Evolutionary conservation across 2,888 invertebrate genomes (phyloP), one percentile per base, ranked within the genome.

Genomic region (Phlogophora meticulosa): DNA sequence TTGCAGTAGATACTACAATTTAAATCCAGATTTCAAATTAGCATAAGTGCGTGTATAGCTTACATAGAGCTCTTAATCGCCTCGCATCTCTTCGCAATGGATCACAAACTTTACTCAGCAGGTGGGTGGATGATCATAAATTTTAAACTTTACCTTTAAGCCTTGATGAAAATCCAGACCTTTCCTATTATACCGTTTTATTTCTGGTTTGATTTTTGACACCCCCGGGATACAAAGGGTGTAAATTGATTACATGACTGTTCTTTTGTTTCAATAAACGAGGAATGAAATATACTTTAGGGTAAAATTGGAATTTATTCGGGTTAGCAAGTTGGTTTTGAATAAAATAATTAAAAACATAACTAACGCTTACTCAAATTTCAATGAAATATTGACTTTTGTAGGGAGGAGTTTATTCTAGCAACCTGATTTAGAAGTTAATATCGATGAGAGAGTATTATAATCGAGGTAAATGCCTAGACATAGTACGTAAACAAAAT

Each of bases 151-250:
- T 45, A 40, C 46, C 36, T 61, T 20, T 43, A 51, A 42, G 38
- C 57, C 51, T 46, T 58, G 52, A 65, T 67, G 73, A 73, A 64
- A 74, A 75, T 61, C 61, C 60, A 61, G 59, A 51, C 80, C 65
- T 52, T 67, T 45, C 62, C 57, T 60, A 79, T 57, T 67, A 63
- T 45, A 70, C 49, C 36, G 32, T 38, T 74, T 80, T 68, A 71
- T 71, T 67, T 65, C 51, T 11, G 48, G 43, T 70, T 68, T 74
- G 67, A 68, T 67, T 77, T 78, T 68, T 66, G 55, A 59, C 74
- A 68, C 71, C 71, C 65, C 15, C 52, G 53, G 73, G 67, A 52
- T 42, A 13, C 28, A 36, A 20, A 11, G 36, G 45, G 46, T 59
- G 66, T 57, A 45, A 62, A 80, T 77, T 80, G 64, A 74, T 74